Conservation (phyloP, 1,140 invertebrate genomes). For the Hypothenemus hampei region DNA sequence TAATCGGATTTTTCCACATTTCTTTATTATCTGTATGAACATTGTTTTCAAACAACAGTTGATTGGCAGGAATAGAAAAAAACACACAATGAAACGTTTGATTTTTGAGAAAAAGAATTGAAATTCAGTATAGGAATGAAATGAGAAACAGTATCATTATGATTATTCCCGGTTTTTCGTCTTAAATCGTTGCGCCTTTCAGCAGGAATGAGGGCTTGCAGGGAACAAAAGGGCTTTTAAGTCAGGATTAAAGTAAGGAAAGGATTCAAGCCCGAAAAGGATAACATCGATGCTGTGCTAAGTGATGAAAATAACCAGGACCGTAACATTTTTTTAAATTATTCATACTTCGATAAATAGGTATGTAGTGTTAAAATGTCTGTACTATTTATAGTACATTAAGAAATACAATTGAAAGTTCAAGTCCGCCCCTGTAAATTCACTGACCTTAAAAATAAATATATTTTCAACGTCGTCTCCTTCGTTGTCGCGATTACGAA, state of each 20-base stretch:
- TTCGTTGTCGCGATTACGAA: no score
- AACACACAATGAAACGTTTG: neutral
- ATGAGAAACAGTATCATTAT: no score
- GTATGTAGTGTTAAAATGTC: no score
- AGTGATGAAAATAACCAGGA: no score
- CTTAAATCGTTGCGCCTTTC: neutral
- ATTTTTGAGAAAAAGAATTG: no score
- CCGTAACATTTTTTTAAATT: no score
- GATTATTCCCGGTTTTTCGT: neutral
- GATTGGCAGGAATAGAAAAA: neutral
- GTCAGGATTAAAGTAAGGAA: conserved; percentile 40
- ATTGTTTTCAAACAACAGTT: neutral
- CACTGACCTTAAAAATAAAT: no score
- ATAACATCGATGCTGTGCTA: conserved; percentile 29
- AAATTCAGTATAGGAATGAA: neutral
- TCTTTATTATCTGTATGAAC: neutral
- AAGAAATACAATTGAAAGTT: no score
- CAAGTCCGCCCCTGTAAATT: no score
- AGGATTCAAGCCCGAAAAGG: conserved; percentile 33
- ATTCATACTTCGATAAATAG: no score
- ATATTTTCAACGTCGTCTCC: conserved; percentile 2
- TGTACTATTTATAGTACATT: no score
- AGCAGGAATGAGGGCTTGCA: conserved; percentile 36
- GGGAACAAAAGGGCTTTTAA: conserved; percentile 45
- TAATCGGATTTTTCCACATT: neutral